Conservation (phyloP, 2,888 invertebrate species). For the Alviniconcha strummeri region DNA sequence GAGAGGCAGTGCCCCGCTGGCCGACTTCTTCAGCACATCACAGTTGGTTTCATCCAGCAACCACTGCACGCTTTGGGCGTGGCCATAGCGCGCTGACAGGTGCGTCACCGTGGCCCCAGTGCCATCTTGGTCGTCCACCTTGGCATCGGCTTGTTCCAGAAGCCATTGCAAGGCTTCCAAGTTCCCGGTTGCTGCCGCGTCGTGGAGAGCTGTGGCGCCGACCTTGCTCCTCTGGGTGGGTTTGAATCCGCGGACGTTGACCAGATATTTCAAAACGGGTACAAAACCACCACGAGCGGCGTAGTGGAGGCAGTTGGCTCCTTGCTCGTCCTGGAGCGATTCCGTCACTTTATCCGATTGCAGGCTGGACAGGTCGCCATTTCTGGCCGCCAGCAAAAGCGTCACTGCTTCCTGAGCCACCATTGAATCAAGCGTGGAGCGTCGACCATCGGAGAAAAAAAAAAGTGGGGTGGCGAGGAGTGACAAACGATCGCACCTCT, state of each 20-base stretch:
- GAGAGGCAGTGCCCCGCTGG: slow-evolving; percentile 81
- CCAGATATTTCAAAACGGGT: slow-evolving; percentile 64
- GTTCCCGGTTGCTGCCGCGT: slow-evolving; percentile 73
- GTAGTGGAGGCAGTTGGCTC: slow-evolving; percentile 72
- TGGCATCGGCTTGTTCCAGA: slow-evolving; percentile 54
- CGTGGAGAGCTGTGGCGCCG: slow-evolving; percentile 73
- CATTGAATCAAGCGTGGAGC: slow-evolving; percentile 29
- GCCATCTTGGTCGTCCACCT: slow-evolving; percentile 68
- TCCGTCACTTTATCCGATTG: slow-evolving; percentile 39
- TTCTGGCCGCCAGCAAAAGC: slow-evolving; percentile 50
- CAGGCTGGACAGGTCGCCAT: slow-evolving; percentile 48
- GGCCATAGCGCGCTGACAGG: slow-evolving; percentile 75
- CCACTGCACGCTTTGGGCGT: slow-evolving; percentile 78
- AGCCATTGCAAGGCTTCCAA: slow-evolving; percentile 70
- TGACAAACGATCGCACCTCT: too few species aligned
- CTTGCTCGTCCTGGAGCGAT: slow-evolving; percentile 60
- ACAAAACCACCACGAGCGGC: slow-evolving; percentile 71
- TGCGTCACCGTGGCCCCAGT: slow-evolving; percentile 72
- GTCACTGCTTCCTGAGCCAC: slow-evolving; percentile 36
- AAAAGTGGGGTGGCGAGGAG: not conserved
- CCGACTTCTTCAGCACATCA: slow-evolving; percentile 76
- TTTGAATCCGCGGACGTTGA: slow-evolving; percentile 58
- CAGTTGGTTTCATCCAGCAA: slow-evolving; percentile 78
- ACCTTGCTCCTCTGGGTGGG: slow-evolving; percentile 52
- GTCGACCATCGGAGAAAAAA: not conserved